phyloP scores from a whole-genome alignment of 2,888 invertebrate genomes.

The Podotricha telesiphe region DNA sequence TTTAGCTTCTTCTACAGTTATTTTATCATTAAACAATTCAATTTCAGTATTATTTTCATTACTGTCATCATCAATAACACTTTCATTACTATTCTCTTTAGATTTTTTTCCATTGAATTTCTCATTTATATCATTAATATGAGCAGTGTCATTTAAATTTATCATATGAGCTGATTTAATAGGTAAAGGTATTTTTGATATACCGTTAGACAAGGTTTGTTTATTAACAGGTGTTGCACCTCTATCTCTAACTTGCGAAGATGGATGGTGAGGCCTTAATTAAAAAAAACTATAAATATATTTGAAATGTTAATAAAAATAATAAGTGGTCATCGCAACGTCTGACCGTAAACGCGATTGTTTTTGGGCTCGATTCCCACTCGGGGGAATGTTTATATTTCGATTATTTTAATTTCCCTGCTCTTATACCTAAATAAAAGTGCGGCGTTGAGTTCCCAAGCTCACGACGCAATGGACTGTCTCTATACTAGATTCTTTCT shows the following conservation, averaged over 20 bases:
- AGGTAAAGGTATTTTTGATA: constrained; percentile 12
- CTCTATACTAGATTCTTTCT: no score
- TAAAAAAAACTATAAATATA: no score
- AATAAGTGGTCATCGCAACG: no score
- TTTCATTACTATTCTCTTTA: not conserved
- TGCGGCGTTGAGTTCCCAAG: no score
- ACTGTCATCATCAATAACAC: not conserved
- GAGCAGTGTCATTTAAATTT: not conserved
- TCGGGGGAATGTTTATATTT: no score
- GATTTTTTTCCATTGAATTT: not conserved
- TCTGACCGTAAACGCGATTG: no score
- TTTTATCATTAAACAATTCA: not conserved
- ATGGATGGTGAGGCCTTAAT: not conserved
- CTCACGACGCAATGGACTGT: no score
- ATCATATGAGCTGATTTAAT: not conserved
- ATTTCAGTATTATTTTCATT: not conserved
- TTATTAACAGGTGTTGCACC: not conserved
- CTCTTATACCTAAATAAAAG: no score
- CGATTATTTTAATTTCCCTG: no score
- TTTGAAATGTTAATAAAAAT: no score
- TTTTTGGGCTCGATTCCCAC: no score
- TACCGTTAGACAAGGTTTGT: not conserved
- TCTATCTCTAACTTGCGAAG: not conserved
- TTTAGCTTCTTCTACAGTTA: not conserved
- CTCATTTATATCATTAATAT: not conserved